Conservation (phyloP, 2,797 vertebrate genomes). For the Lemur catta region DNA sequence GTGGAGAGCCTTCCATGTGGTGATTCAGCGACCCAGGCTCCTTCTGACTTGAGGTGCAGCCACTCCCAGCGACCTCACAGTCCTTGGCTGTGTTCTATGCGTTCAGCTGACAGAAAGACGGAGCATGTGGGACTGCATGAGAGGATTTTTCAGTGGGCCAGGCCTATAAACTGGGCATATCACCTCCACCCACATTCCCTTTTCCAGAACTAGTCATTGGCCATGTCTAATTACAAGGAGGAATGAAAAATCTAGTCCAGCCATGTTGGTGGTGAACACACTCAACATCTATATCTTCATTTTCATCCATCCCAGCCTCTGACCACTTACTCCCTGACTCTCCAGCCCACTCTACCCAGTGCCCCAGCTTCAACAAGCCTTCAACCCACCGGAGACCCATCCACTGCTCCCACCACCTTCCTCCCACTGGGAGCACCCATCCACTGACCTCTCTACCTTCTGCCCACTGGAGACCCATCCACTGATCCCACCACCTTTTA, state of each 20-base stretch:
- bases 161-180: neutral
- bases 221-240: neutral
- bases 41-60: neutral
- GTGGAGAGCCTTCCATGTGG: neutral
- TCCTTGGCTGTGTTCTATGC: neutral
- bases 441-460: neutral
- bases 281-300: neutral
- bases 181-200: neutral
- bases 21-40: neutral
- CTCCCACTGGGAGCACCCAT: rapidly evolving
- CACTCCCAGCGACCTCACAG: neutral
- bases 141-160: neutral
- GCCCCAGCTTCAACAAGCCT: neutral
- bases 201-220: neutral
- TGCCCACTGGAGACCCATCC: neutral
- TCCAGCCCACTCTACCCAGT: neutral
- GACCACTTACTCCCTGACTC: neutral
- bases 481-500: neutral
- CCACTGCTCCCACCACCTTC: neutral
- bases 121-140: neutral
- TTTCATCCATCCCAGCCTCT: neutral
- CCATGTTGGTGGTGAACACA: neutral
- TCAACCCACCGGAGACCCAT: neutral
- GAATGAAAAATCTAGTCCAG: neutral
- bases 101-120: neutral